Conservation (phyloP, 30 jellyfish, hydroid and myxozoan species). For the Aurelia coerulea region DNA sequence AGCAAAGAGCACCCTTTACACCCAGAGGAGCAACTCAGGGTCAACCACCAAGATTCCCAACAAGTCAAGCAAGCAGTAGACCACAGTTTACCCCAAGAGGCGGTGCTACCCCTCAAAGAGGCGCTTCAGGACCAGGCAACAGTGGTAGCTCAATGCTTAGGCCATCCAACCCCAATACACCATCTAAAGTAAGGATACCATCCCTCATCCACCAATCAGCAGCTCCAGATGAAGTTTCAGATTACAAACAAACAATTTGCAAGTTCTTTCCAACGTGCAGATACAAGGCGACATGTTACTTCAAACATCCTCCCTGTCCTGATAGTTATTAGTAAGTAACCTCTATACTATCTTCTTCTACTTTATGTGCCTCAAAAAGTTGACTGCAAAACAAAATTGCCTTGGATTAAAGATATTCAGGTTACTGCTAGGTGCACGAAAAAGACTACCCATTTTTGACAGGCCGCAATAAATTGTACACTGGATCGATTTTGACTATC, state of each 20-base stretch:
- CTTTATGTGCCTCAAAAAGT: background rate
- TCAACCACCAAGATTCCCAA: too few species aligned
- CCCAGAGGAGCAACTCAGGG: too few species aligned
- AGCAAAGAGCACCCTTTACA: background rate
- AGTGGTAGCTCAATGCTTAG: constrained; percentile 1
- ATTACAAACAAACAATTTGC: constrained; percentile 29
- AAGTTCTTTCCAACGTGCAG: constrained; percentile 83
- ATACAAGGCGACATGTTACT: constrained; percentile 62
- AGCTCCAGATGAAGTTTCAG: background rate
- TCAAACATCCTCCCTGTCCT: constrained; percentile 84
- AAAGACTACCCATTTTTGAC: too few species aligned
- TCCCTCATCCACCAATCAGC: constrained; percentile 35
- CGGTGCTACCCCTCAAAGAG: constrained; percentile 19
- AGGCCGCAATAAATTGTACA: too few species aligned
- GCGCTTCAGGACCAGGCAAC: background rate
- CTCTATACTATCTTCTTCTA: background rate
- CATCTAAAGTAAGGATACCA: constrained; percentile 18
- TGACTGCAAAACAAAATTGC: too few species aligned
- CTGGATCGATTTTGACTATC: too few species aligned
- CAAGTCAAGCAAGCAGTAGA: background rate
- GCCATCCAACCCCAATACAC: background rate
- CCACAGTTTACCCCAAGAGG: background rate
- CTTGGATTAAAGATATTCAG: too few species aligned
- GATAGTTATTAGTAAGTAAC: constrained; percentile 36
- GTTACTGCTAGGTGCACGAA: too few species aligned